Conservation (phyloP, 2,797 vertebrate species). For the Chelon labrosus region DNA sequence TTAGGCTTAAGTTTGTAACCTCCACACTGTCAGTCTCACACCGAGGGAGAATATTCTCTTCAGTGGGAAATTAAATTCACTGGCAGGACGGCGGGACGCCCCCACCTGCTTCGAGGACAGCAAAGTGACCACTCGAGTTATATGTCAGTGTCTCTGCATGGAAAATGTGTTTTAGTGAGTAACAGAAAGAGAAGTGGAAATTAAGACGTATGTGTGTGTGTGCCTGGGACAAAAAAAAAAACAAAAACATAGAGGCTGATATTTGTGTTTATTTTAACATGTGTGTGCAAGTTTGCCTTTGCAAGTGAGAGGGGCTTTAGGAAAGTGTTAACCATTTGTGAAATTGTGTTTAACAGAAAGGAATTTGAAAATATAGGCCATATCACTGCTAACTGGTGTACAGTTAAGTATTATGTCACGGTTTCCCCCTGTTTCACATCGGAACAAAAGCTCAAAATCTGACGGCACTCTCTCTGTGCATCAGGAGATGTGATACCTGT, state of each 20-base stretch:
- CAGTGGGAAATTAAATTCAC: constrained; percentile 59
- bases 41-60: constrained; percentile 56
- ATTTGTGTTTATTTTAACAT: background rate
- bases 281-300: constrained; percentile 6
- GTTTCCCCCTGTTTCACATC: constrained; percentile 14
- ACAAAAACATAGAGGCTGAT: background rate
- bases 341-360: background rate
- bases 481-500: constrained; percentile 17
- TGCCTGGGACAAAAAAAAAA: background rate
- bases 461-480: background rate
- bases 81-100: constrained; percentile 45
- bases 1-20: constrained; percentile 48
- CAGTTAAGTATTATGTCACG: background rate
- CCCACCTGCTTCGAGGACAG: constrained; percentile 27
- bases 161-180: constrained; percentile 1
- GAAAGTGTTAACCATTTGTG: background rate
- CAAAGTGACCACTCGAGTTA: constrained; percentile 40
- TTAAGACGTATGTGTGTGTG: background rate
- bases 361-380: background rate
- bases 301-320: background rate
- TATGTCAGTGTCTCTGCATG: constrained; percentile 14
- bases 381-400: background rate
- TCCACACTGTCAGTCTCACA: constrained; percentile 50
- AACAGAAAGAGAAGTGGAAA: background rate
- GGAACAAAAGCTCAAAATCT: constrained; percentile 8